Evolutionary conservation across 2,113 vertebrate genomes (phyloP).

Genomic region (Excalfactoria chinensis): DNA sequence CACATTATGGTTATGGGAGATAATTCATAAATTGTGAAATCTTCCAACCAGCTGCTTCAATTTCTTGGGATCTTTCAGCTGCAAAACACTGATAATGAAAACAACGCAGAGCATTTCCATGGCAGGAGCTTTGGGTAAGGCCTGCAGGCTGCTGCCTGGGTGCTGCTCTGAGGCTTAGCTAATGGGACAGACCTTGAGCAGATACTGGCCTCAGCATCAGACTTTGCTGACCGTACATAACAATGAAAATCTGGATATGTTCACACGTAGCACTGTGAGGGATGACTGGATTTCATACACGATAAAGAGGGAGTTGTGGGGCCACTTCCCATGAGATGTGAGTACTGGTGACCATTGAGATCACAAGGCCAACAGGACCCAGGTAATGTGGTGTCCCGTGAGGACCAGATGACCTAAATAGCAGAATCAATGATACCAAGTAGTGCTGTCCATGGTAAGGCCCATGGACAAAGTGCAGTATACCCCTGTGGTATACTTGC

Average conservation of each 20-base stretch:
- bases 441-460: background rate
- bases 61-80: background rate
- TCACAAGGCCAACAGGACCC: background rate
- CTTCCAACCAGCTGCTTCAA: background rate
- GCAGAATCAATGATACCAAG: background rate
- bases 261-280: accelerated
- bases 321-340: background rate
- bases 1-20: background rate
- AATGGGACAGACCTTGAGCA: background rate
- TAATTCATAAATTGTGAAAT: background rate
- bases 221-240: background rate
- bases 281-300: background rate
- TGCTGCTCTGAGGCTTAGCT: background rate
- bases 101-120: background rate
- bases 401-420: background rate
- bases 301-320: background rate
- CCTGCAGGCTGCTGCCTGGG: background rate
- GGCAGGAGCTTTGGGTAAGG: background rate
- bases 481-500: background rate
- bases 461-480: background rate
- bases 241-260: background rate
- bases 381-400: accelerated
- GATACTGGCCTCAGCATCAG: background rate
- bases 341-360: background rate
- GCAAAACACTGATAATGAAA: background rate